Percentiles rank a stretch among this genome's conserved stretches.
Conservation (phyloP, 2,797 vertebrate species). For the Euthynnus affinis region DNA sequence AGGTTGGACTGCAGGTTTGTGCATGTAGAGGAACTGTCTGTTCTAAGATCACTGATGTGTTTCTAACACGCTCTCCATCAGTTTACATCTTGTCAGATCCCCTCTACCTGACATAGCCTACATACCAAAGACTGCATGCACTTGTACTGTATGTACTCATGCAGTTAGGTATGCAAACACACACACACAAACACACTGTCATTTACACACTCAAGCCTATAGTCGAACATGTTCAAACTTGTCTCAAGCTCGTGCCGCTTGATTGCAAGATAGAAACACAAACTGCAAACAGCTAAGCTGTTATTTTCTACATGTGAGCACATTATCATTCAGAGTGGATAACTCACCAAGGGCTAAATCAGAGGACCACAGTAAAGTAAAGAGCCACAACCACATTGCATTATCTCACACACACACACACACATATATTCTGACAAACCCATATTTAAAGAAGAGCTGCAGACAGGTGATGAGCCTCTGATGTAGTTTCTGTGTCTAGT, state of each 20-base stretch:
- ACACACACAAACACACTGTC: not conserved
- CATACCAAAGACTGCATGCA: constrained; percentile 36
- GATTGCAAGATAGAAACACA: constrained; percentile 45
- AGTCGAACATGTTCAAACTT: constrained; percentile 61
- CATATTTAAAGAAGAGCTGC: constrained; percentile 26
- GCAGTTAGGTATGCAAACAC: constrained; percentile 24
- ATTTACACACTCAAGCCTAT: constrained; percentile 4
- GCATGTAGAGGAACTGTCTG: constrained; percentile 12
- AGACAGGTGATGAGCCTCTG: constrained; percentile 20
- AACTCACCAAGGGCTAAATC: constrained; percentile 22
- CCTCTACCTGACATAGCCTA: not conserved
- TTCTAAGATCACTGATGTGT: constrained; percentile 49
- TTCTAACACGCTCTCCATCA: constrained; percentile 35
- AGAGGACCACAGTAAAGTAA: constrained; percentile 2
- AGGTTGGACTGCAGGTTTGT: constrained; percentile 8
- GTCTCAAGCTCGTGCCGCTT: constrained; percentile 39
- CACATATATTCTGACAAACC: constrained; percentile 24
- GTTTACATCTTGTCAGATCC: not conserved
- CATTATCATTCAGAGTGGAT: constrained; percentile 37
- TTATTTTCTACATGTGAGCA: constrained; percentile 37
- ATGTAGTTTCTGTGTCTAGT: constrained; percentile 27
- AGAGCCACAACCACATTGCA: not conserved
- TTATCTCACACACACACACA: not conserved
- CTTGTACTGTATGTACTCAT: constrained; percentile 7
- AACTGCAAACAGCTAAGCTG: constrained; percentile 27